phyloP scores from a whole-genome alignment of 1,140 invertebrate genomes.

The Aporrectodea caliginosa region DNA sequence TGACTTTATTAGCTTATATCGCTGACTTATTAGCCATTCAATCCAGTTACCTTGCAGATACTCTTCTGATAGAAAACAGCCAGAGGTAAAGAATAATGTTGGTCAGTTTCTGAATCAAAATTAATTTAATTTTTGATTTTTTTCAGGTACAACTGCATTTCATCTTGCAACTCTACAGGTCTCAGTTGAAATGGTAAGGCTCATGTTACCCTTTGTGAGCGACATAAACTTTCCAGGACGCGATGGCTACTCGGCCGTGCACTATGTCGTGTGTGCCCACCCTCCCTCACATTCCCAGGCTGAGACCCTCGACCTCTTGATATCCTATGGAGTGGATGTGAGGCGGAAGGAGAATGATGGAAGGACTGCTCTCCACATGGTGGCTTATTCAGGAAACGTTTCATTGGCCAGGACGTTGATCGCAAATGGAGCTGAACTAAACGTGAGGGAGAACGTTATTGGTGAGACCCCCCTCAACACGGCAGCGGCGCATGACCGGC shows the following conservation, averaged over 20 bases:
- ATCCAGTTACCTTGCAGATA: too few species aligned
- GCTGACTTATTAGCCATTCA: too few species aligned
- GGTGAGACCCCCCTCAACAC: not conserved
- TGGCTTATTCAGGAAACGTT: not conserved
- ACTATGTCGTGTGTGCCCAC: not conserved
- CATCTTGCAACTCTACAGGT: not conserved
- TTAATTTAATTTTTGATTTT: not conserved
- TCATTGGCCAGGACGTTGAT: not conserved
- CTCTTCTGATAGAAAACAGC: too few species aligned
- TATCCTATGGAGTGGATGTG: not conserved
- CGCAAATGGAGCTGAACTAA: not conserved
- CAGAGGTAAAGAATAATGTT: too few species aligned
- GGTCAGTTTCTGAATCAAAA: too few species aligned
- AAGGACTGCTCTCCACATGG: constrained; percentile 2
- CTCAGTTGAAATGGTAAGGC: constrained; percentile 5
- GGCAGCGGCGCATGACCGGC: not conserved
- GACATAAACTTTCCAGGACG: not conserved
- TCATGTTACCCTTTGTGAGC: not conserved
- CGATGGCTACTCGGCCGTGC: not conserved
- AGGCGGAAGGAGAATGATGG: not conserved
- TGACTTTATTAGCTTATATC: too few species aligned
- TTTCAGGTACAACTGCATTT: not conserved
- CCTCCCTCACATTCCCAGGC: not conserved
- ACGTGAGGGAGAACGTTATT: not conserved
- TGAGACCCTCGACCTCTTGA: not conserved